phyloP scores from a whole-genome alignment of 2,113 vertebrate genomes.

The Actenoides hombroni region DNA sequence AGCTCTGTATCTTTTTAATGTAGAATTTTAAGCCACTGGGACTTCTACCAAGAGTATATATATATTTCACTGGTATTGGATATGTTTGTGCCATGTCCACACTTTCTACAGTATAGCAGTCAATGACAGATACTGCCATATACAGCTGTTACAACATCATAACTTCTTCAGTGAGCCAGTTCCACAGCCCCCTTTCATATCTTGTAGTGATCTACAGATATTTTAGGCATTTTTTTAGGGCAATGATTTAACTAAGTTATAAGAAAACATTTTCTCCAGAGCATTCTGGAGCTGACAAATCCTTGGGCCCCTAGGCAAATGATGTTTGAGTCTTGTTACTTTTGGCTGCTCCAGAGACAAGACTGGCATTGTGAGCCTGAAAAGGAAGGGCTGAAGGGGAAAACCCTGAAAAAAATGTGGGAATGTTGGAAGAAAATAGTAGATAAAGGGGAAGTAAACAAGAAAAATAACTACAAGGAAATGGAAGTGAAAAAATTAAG shows the following conservation, averaged over 20 bases:
- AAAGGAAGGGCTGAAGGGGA: not conserved
- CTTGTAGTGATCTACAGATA: not conserved
- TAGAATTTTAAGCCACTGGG: not conserved
- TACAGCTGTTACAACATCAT: not conserved
- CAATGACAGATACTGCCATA: not conserved
- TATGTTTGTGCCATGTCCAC: not conserved
- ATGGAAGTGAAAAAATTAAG: not conserved
- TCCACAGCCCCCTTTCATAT: not conserved
- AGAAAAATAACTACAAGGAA: not conserved
- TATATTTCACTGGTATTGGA: not conserved
- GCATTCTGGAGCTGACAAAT: slow-evolving; percentile 59
- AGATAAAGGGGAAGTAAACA: not conserved
- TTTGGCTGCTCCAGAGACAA: slow-evolving; percentile 7
- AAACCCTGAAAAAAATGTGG: not conserved
- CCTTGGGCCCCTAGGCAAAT: slow-evolving; percentile 5
- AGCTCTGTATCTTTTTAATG: not conserved
- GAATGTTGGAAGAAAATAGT: not conserved
- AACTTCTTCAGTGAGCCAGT: not conserved
- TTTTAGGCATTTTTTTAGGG: slow-evolving; percentile 27
- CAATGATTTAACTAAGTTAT: slow-evolving; percentile 50
- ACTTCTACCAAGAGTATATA: not conserved
- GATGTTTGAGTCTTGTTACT: slow-evolving; percentile 21
- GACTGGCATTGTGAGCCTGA: not conserved
- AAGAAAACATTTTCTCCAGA: slow-evolving; percentile 51
- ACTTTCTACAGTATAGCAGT: not conserved